Percentiles rank a stretch among this genome's conserved stretches.
These are phyloP conservation scores for Thera obeliscata DNA, from an alignment of 2,888 invertebrate genomes.

Conservation along the genomic window DNA sequence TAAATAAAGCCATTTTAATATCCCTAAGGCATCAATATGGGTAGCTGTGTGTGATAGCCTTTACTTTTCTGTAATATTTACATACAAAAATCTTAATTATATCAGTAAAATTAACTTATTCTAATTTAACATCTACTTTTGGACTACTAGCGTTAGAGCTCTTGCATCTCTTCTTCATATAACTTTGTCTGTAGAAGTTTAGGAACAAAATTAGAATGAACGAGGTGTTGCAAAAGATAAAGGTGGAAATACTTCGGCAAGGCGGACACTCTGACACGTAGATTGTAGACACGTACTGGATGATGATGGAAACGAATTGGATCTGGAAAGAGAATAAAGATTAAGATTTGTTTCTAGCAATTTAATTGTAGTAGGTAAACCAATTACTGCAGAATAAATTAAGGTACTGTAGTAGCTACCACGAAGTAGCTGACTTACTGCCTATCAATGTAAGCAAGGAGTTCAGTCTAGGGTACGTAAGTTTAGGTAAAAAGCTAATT, in stretches of 20 bases:
- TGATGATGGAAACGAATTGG: conserved; percentile 86
- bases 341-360: neutral
- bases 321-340: conserved; percentile 68
- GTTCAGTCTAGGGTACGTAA: no score
- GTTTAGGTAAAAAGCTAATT: no score
- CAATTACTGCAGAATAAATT: no score
- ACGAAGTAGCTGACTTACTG: no score
- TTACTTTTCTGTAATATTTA: no score
- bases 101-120: neutral
- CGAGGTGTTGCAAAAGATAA: conserved; percentile 82
- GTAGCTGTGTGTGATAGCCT: no score
- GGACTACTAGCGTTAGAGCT: neutral
- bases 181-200: conserved; percentile 85
- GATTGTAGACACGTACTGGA: conserved; percentile 79
- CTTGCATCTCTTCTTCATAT: conserved; percentile 48
- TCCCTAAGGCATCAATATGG: no score
- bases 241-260: conserved; percentile 81
- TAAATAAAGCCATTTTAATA: no score
- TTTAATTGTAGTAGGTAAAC: no score
- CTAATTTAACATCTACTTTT: conserved; percentile 6
- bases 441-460: no score
- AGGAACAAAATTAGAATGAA: conserved; percentile 86
- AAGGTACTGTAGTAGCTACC: no score
- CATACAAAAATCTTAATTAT: no score
- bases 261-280: conserved; percentile 85